phyloP scores from a whole-genome alignment of 2,888 invertebrate species.

The Auanema freiburgensis region DNA sequence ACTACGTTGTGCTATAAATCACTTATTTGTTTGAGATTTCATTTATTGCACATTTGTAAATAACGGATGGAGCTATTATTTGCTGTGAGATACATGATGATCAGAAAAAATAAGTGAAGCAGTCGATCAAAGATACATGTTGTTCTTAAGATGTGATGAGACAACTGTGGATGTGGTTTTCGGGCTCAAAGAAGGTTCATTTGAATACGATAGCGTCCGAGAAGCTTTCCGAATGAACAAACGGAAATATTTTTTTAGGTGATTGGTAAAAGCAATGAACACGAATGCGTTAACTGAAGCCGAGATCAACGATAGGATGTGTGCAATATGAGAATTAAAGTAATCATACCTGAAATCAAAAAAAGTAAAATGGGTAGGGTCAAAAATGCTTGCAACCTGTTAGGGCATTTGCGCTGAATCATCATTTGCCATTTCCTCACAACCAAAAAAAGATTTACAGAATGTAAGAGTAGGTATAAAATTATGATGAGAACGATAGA shows the following conservation, averaged over 20 bases:
- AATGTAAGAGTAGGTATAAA: conserved; percentile 61
- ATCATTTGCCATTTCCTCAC: conserved; percentile 61
- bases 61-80: too few relatives aligned
- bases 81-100: too few relatives aligned
- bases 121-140: background rate
- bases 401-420: conserved; percentile 56
- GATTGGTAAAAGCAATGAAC: conserved; percentile 63
- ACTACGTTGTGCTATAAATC: too few relatives aligned
- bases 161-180: conserved; percentile 52
- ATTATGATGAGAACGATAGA: conserved; percentile 61
- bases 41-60: too few relatives aligned
- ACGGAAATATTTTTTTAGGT: conserved; percentile 52
- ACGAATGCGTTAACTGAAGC: conserved; percentile 63
- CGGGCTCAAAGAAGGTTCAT: conserved; percentile 59
- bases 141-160: conserved; percentile 32
- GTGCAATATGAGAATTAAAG: conserved; percentile 56
- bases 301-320: conserved; percentile 60
- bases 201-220: conserved; percentile 57
- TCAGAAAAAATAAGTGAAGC: background rate
- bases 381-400: conserved; percentile 35
- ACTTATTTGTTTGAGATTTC: too few relatives aligned
- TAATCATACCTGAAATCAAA: conserved; percentile 56
- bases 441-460: conserved; percentile 55
- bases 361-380: too few relatives aligned
- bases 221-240: conserved; percentile 62